A percentile compares a stretch with the other conserved stretches of the same genome.
phyloP scores from a whole-genome alignment of 1,140 invertebrate species.

The Drosophila cardini region DNA sequence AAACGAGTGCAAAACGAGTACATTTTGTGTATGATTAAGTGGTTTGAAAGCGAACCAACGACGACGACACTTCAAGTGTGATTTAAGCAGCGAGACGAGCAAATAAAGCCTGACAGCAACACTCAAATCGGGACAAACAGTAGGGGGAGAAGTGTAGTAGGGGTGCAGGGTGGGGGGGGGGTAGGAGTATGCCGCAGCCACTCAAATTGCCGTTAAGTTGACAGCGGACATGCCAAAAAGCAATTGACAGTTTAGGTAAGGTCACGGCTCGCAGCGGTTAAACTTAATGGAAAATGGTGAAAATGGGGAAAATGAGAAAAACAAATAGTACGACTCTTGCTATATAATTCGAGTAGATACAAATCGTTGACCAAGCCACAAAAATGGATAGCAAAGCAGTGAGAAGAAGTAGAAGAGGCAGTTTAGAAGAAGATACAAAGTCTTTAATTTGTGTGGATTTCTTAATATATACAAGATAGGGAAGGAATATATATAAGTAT shows the following conservation, averaged over 20 bases:
- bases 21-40: not conserved
- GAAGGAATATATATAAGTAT: too few relatives aligned
- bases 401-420: not conserved
- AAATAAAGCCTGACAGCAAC: constrained; percentile 4
- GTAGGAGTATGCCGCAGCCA: not conserved
- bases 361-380: not conserved
- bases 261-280: not conserved
- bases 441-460: too few relatives aligned
- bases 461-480: too few relatives aligned
- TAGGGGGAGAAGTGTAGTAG: not conserved
- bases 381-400: not conserved
- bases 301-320: too few relatives aligned
- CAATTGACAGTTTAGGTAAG: constrained; percentile 35
- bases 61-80: constrained; percentile 17
- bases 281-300: constrained; percentile 19
- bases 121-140: not conserved
- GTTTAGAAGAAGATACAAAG: too few relatives aligned
- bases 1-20: not conserved
- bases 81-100: constrained; percentile 13
- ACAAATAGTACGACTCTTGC: constrained; percentile 1
- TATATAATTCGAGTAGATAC: not conserved
- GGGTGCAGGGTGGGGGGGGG: not conserved
- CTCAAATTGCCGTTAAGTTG: constrained; percentile 45
- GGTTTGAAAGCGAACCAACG: constrained; percentile 10
- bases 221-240: constrained; percentile 40